A percentile compares a stretch with the other conserved stretches of the same genome.
These are phyloP conservation scores for Piprites chloris DNA, from an alignment of 2,113 vertebrate species.

Conservation along the genomic window DNA sequence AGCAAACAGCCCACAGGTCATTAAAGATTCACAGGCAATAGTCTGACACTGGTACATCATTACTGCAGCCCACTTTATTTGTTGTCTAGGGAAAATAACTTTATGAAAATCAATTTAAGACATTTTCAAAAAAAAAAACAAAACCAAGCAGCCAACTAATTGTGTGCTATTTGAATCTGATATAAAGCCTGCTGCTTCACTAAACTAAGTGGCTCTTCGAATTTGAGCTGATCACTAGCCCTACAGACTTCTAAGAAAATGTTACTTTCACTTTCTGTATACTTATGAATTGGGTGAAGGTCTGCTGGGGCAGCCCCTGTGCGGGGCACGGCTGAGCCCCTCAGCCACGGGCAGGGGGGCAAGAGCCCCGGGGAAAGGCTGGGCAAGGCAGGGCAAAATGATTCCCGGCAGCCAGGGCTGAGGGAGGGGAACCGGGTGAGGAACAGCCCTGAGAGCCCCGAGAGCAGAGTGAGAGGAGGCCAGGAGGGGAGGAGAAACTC, in stretches of 20 bases:
- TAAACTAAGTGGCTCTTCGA: neutral
- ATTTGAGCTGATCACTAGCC: neutral
- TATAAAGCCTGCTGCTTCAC: neutral
- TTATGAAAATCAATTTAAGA: neutral
- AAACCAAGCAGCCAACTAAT: neutral
- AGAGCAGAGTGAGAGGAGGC: neutral
- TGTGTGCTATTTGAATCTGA: neutral
- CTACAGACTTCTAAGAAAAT: neutral
- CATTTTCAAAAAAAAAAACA: neutral
- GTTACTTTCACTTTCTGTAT: neutral
- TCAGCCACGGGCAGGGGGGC: neutral
- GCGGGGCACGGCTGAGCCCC: neutral
- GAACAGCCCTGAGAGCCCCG: neutral
- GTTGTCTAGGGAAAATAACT: neutral
- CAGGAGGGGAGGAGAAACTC: too few species aligned
- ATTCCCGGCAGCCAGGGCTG: neutral
- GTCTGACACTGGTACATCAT: neutral
- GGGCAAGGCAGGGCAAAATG: neutral
- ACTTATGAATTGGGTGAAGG: accelerated
- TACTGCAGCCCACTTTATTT: neutral
- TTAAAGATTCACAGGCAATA: neutral
- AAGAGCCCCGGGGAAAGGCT: neutral
- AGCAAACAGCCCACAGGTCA: neutral
- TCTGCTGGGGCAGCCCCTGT: accelerated
- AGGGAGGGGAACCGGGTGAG: accelerated